These are phyloP conservation scores for Rhadina sibilatrix DNA, from an alignment of 2,113 vertebrate species.

Conservation along the genomic window DNA sequence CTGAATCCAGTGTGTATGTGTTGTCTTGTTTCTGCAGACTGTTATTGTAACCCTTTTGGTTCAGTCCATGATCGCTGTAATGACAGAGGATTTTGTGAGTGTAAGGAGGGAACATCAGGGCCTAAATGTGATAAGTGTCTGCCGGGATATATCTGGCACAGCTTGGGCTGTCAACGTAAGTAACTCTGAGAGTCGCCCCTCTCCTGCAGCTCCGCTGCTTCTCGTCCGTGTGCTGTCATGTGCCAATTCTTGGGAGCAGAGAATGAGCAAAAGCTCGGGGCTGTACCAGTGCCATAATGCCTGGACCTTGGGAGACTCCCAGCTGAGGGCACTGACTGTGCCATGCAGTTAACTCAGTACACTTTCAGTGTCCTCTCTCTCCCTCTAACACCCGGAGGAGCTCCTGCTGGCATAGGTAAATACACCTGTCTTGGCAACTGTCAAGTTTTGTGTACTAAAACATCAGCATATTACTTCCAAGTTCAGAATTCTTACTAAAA, in stretches of 20 bases:
- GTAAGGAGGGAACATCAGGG: constrained; percentile 96
- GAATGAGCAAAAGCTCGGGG: constrained; percentile 1
- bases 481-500: not conserved
- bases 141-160: constrained; percentile 96
- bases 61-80: constrained; percentile 97
- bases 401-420: constrained; percentile 33
- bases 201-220: constrained; percentile 62
- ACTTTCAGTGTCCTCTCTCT: not conserved
- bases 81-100: constrained; percentile 98
- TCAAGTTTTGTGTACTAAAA: not conserved
- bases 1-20: constrained; percentile 85
- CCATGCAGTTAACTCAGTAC: not conserved
- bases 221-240: constrained; percentile 63
- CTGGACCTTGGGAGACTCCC: not conserved
- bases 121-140: constrained; percentile 96
- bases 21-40: constrained; percentile 97
- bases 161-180: constrained; percentile 97
- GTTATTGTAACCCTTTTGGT: constrained; percentile 97
- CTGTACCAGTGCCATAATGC: not conserved
- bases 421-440: not conserved
- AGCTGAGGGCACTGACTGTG: constrained; percentile 14
- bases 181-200: constrained; percentile 78
- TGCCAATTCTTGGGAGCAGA: constrained; percentile 63
- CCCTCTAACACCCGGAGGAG: not conserved
- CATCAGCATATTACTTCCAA: not conserved